Conservation (phyloP, 2,797 vertebrate genomes). For the Myoxocephalus aenaeus region DNA sequence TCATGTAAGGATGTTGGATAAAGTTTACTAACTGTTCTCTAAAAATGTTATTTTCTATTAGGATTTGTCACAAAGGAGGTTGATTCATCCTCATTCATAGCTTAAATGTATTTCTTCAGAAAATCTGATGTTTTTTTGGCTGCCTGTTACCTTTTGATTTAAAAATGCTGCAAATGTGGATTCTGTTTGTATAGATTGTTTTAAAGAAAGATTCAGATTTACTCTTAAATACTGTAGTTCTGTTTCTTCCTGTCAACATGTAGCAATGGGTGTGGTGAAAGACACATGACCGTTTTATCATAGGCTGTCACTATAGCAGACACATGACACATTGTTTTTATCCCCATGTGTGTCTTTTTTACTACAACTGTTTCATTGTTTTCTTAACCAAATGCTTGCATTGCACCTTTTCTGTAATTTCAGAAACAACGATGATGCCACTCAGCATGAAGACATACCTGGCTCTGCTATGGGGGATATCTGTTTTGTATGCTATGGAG, state of each 20-base stretch:
- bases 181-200: neutral
- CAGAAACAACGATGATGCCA: conserved; percentile 54
- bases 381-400: neutral
- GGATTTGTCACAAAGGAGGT: neutral
- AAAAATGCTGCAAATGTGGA: neutral
- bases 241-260: conserved; percentile 15
- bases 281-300: conserved; percentile 55
- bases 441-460: conserved; percentile 18
- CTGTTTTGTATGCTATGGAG: conserved; percentile 29
- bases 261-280: conserved; percentile 42
- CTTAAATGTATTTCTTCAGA: neutral
- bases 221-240: neutral
- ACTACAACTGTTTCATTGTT: neutral
- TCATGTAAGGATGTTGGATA: neutral
- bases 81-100: neutral
- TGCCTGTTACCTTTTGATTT: neutral
- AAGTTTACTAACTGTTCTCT: neutral
- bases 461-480: conserved; percentile 47
- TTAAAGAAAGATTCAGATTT: neutral
- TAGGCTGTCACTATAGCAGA: conserved; percentile 10
- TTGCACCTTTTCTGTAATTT: conserved; percentile 33
- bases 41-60: neutral
- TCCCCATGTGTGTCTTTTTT: neutral
- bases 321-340: conserved; percentile 18
- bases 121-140: neutral